Percentiles rank a stretch among this genome's conserved stretches.
Conservation (phyloP, 2,888 invertebrate species). For the Leptodirus hochenwartii region DNA sequence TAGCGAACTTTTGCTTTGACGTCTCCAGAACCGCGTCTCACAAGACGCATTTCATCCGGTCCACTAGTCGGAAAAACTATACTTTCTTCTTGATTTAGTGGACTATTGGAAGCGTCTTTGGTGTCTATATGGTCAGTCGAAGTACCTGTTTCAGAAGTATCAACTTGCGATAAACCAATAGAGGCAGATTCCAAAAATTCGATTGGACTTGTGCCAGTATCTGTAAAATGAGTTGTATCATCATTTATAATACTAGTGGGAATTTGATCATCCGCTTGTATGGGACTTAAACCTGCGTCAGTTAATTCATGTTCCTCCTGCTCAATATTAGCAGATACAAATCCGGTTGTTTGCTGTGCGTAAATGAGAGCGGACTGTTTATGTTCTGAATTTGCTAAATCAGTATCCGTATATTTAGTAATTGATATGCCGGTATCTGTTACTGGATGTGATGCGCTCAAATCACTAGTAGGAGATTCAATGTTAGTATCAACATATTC, state of each 20-base stretch:
- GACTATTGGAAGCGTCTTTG: constrained; percentile 34
- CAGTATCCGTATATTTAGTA: constrained; percentile 30
- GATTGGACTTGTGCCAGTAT: constrained; percentile 32
- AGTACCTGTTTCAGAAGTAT: constrained; percentile 33
- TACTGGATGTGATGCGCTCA: constrained; percentile 32
- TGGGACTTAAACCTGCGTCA: constrained; percentile 35
- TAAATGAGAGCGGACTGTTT: constrained; percentile 23
- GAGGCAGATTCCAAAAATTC: constrained; percentile 28
- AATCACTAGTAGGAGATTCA: constrained; percentile 29
- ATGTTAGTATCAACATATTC: constrained; percentile 14
- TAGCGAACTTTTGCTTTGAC: constrained; percentile 35
- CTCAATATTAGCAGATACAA: constrained; percentile 28
- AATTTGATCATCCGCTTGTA: constrained; percentile 31
- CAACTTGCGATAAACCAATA: constrained; percentile 26
- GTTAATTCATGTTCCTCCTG: constrained; percentile 33
- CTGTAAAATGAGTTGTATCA: constrained; percentile 26
- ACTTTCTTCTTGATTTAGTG: constrained; percentile 26
- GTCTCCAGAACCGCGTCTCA: constrained; percentile 29
- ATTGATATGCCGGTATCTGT: constrained; percentile 36
- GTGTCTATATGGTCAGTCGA: constrained; percentile 32
- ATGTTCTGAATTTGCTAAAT: constrained; percentile 26
- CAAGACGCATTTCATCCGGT: constrained; percentile 24
- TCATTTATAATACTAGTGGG: constrained; percentile 23
- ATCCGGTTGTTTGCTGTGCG: constrained; percentile 26
- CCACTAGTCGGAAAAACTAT: constrained; percentile 10